phyloP scores from a whole-genome alignment of 2,113 vertebrate species.

The Prionailurus viverrinus region DNA sequence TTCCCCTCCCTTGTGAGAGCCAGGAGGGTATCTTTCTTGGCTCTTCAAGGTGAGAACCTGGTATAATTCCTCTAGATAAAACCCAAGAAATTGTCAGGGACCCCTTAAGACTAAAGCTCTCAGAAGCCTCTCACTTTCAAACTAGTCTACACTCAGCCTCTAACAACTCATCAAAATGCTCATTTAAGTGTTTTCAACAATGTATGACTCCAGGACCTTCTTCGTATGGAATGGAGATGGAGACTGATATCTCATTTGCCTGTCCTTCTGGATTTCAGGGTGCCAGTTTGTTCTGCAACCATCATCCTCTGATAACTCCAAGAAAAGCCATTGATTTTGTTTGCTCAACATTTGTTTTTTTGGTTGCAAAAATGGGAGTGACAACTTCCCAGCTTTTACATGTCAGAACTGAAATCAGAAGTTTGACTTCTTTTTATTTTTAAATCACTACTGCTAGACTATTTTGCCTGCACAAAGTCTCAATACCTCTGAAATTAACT shows the following conservation, averaged over 20 bases:
- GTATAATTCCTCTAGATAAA: neutral
- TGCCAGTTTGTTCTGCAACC: neutral
- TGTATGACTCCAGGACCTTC: neutral
- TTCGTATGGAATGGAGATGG: neutral
- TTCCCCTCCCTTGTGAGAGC: neutral
- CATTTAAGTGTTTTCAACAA: neutral
- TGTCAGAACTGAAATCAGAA: neutral
- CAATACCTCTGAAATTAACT: constrained; percentile 52
- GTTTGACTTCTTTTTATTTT: constrained; percentile 60
- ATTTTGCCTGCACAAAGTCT: constrained; percentile 59
- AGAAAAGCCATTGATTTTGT: constrained; percentile 11
- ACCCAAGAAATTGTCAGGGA: neutral
- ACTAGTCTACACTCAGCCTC: neutral
- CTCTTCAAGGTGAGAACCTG: neutral
- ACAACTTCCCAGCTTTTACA: constrained; percentile 10
- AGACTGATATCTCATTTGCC: neutral
- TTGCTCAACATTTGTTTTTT: neutral
- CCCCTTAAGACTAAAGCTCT: neutral
- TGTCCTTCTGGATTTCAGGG: neutral
- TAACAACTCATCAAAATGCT: neutral
- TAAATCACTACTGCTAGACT: constrained; percentile 13
- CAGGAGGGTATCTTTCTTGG: neutral
- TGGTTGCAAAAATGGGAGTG: neutral
- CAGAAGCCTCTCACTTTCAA: neutral
- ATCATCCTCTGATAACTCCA: neutral